These are phyloP conservation scores for Balaenoptera acutorostrata DNA, from an alignment of 2,113 vertebrate genomes.

Conservation along the genomic window DNA sequence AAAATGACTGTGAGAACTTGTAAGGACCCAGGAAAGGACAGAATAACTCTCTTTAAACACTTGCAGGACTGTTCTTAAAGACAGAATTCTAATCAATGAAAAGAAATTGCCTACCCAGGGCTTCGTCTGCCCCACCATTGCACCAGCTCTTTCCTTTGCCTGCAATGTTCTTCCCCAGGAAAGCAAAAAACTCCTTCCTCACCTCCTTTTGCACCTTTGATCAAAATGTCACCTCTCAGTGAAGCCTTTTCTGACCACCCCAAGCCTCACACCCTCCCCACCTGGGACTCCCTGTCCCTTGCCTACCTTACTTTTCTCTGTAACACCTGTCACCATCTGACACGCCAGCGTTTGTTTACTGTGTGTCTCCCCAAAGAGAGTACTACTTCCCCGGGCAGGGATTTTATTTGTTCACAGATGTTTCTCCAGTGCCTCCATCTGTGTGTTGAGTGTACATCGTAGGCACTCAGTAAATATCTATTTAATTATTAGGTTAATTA, in stretches of 20 bases:
- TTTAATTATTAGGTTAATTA: neutral
- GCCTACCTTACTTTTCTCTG: too few relatives aligned
- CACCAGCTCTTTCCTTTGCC: neutral
- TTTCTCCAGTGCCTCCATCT: neutral
- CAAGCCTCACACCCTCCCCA: neutral
- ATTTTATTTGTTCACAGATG: neutral
- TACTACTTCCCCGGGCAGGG: fast-evolving
- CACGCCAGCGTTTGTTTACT: fast-evolving
- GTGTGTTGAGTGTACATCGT: fast-evolving
- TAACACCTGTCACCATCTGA: neutral
- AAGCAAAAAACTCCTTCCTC: neutral
- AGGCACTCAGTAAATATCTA: neutral
- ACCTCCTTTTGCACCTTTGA: neutral
- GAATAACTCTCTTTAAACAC: neutral
- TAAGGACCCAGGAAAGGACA: neutral
- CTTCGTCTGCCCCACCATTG: fast-evolving
- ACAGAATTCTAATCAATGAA: neutral
- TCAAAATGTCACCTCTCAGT: neutral
- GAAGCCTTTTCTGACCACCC: neutral
- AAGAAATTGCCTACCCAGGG: neutral
- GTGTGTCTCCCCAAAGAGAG: neutral
- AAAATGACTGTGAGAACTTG: neutral
- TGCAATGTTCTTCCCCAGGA: fast-evolving
- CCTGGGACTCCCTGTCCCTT: neutral
- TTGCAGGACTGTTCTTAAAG: neutral